phyloP scores from a whole-genome alignment of 2,113 vertebrate genomes.

The Gymnogyps californianus region DNA sequence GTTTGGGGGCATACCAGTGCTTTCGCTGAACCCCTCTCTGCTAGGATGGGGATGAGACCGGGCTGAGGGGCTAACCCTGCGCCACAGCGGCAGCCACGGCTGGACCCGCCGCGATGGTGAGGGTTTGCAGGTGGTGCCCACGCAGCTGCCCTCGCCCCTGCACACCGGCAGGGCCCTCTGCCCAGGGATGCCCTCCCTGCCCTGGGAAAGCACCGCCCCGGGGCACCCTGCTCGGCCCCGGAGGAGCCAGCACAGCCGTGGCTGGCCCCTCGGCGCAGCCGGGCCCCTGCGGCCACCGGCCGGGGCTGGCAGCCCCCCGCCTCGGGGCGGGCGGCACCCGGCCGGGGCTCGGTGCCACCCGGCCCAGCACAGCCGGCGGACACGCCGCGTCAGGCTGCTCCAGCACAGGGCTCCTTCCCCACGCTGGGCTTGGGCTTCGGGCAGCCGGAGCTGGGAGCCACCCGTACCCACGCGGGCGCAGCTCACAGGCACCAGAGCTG shows the following conservation, averaged over 20 bases:
- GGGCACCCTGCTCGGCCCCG: no score
- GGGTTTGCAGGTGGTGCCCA: neutral
- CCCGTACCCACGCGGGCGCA: neutral
- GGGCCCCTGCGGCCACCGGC: no score
- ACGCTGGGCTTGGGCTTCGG: neutral
- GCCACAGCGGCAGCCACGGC: neutral
- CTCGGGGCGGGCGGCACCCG: no score
- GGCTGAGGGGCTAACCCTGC: neutral
- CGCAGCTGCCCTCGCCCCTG: neutral
- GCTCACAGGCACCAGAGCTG: neutral
- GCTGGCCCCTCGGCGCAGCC: no score
- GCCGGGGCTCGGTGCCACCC: no score
- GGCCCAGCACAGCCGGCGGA: no score
- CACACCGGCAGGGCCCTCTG: neutral
- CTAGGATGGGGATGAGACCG: neutral
- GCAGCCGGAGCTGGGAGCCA: neutral
- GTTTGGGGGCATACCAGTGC: neutral
- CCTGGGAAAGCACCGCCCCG: neutral
- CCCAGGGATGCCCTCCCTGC: neutral
- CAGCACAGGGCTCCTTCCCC: neutral
- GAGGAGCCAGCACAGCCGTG: no score
- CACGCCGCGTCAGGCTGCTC: no score
- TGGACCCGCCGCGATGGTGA: neutral
- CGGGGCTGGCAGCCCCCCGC: no score
- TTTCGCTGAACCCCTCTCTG: neutral